Evolutionary conservation across 2,888 invertebrate species (phyloP).

Genomic region (Ectobius pallidus): DNA sequence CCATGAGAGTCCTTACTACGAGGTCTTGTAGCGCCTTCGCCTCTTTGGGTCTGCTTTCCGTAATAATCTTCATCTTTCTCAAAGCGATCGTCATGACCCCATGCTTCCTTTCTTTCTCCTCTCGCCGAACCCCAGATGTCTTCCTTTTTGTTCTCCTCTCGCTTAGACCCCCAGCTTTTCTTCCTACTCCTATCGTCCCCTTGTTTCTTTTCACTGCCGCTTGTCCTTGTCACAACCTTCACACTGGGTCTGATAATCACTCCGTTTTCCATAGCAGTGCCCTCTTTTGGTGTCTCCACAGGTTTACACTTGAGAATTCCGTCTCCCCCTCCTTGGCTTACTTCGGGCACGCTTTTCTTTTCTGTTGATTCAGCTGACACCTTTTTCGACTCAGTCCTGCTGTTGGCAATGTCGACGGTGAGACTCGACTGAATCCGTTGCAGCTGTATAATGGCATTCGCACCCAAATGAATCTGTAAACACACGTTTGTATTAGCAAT

Average conservation of each 20-base stretch:
- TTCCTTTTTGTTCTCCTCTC: not conserved
- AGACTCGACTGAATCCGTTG: not conserved
- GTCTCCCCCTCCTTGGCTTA: not conserved
- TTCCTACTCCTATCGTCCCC: not conserved
- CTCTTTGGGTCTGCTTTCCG: slow-evolving; percentile 8
- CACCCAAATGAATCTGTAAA: slow-evolving; percentile 9
- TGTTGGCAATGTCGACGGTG: not conserved
- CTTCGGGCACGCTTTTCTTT: not conserved
- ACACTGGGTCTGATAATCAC: not conserved
- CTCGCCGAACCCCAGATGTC: slow-evolving; percentile 13
- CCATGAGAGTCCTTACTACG: not conserved
- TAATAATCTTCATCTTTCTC: slow-evolving; percentile 16
- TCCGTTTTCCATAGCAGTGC: not conserved
- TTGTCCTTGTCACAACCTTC: not conserved
- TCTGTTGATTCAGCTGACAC: not conserved
- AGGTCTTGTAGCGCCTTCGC: not conserved
- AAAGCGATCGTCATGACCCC: slow-evolving; percentile 22
- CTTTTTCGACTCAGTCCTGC: not conserved
- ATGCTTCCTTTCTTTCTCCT: not conserved
- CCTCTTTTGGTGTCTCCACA: not conserved
- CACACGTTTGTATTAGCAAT: no score
- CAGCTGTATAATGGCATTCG: slow-evolving; percentile 8
- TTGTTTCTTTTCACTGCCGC: not conserved
- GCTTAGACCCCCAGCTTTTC: not conserved
- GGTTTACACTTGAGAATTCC: not conserved